These are phyloP conservation scores for Pangasianodon hypophthalmus DNA, from an alignment of 2,113 vertebrate species.

Conservation along the genomic window DNA sequence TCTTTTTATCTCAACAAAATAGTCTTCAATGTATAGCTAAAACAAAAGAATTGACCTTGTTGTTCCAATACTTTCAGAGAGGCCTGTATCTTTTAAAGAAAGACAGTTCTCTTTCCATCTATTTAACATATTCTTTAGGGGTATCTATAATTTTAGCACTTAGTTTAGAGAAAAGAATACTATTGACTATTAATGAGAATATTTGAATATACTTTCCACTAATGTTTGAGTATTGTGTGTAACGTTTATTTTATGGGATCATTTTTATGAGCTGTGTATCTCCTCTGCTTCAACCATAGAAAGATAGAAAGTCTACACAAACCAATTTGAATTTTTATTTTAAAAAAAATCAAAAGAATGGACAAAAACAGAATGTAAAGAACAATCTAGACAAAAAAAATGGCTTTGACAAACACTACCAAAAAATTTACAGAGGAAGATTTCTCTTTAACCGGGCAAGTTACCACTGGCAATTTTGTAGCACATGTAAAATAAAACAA, in stretches of 20 bases:
- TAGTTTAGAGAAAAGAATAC: not conserved
- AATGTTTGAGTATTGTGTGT: not conserved
- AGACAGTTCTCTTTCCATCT: not conserved
- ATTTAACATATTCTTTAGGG: not conserved
- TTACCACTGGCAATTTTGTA: slow-evolving; percentile 95
- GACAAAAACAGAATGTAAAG: slow-evolving; percentile 87
- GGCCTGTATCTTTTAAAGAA: not conserved
- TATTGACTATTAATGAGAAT: not conserved
- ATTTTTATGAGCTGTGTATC: not conserved
- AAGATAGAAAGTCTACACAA: slow-evolving; percentile 55
- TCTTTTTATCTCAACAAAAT: not conserved
- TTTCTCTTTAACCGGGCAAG: slow-evolving; percentile 91
- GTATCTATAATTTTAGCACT: not conserved
- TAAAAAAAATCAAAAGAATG: slow-evolving; percentile 90
- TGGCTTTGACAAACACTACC: slow-evolving; percentile 92
- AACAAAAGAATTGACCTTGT: not conserved
- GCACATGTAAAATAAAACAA: slow-evolving; percentile 91
- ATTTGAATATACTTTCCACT: not conserved
- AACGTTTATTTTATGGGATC: not conserved
- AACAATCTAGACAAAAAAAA: slow-evolving; percentile 91
- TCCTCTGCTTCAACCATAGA: slow-evolving; percentile 1
- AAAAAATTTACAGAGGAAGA: slow-evolving; percentile 73
- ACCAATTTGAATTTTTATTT: slow-evolving; percentile 83
- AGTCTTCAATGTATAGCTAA: not conserved
- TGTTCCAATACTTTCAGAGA: not conserved